Percentiles rank a stretch among this genome's conserved stretches.
Evolutionary conservation across 2,113 vertebrate species (phyloP).

Genomic region (Megaptera novaeangliae): DNA sequence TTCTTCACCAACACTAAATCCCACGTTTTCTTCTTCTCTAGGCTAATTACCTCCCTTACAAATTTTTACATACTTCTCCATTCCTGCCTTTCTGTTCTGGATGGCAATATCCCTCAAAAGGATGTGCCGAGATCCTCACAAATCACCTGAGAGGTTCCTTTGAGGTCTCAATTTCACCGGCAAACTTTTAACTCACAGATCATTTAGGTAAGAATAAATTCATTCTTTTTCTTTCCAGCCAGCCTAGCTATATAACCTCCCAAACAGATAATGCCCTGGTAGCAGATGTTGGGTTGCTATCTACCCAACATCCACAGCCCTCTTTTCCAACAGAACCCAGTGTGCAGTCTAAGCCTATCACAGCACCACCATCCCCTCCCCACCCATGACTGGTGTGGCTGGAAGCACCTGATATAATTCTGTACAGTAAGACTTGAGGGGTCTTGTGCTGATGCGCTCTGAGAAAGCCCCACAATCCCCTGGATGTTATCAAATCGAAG

Average conservation of each 20-base stretch:
- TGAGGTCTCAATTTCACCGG: background rate
- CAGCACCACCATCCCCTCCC: accelerated
- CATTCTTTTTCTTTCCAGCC: background rate
- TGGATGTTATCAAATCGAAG: background rate
- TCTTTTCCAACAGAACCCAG: background rate
- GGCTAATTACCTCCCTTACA: background rate
- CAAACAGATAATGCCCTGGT: background rate
- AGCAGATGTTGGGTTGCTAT: background rate
- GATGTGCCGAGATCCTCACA: background rate
- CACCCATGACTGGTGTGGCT: background rate
- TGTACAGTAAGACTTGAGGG: background rate
- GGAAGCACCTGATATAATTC: background rate
- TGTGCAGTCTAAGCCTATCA: background rate
- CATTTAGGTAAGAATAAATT: background rate
- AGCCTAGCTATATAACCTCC: background rate
- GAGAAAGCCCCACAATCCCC: background rate
- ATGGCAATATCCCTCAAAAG: background rate
- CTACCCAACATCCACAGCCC: background rate
- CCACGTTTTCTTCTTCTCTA: background rate
- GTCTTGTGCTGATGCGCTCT: background rate
- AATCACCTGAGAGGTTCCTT: background rate
- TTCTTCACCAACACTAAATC: background rate
- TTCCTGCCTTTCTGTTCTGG: background rate
- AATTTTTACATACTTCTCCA: background rate
- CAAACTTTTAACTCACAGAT: background rate